phyloP scores from a whole-genome alignment of 2,113 vertebrate genomes.

The Ameiurus melas region DNA sequence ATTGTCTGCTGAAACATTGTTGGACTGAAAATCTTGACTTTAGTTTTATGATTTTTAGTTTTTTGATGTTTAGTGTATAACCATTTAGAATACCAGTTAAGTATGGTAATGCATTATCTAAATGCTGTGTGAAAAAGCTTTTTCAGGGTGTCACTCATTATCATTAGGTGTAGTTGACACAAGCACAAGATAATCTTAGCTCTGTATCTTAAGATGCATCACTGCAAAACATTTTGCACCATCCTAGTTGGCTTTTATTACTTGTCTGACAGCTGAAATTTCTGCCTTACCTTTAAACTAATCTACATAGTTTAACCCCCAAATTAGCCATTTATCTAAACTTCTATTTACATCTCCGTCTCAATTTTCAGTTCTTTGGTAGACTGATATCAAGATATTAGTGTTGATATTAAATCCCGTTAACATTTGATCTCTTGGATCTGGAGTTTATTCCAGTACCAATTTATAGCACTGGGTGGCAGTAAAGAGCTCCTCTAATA shows the following conservation, averaged over 20 bases:
- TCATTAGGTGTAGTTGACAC: not conserved
- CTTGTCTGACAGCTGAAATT: not conserved
- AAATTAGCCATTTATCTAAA: not conserved
- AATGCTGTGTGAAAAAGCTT: not conserved
- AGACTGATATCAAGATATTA: not conserved
- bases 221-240: not conserved
- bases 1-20: not conserved
- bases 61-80: not conserved
- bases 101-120: not conserved
- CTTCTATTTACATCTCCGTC: not conserved
- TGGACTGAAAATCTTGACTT: not conserved
- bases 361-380: not conserved
- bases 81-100: not conserved
- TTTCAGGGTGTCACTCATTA: not conserved
- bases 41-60: not conserved
- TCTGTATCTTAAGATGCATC: not conserved
- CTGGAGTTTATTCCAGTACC: not conserved
- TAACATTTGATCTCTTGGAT: not conserved
- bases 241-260: not conserved
- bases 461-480: slow-evolving; percentile 32
- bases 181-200: not conserved
- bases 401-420: not conserved
- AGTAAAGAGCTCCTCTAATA: slow-evolving; percentile 19
- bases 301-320: not conserved
- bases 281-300: not conserved